phyloP scores from a whole-genome alignment of 2,797 vertebrate species.

The Intellagama lesueurii region DNA sequence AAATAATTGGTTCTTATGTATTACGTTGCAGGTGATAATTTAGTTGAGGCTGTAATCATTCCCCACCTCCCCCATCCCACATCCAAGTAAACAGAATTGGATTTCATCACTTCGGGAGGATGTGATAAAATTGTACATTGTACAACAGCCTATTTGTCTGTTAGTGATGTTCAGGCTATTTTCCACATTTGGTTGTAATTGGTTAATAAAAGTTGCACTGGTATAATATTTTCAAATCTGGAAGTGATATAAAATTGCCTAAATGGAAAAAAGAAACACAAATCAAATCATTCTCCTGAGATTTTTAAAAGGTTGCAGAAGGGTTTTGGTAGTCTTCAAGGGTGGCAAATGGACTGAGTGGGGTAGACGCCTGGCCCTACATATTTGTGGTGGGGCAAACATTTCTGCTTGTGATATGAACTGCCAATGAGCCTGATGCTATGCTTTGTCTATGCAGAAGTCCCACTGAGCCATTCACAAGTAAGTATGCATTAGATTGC shows the following conservation, averaged over 20 bases:
- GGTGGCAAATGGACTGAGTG: too few relatives aligned
- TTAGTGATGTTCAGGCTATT: slow-evolving; percentile 21
- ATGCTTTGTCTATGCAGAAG: background rate
- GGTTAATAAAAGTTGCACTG: slow-evolving; percentile 20
- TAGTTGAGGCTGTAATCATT: background rate
- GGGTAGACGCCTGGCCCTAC: too few relatives aligned
- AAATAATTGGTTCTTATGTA: slow-evolving; percentile 29
- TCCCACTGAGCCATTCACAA: background rate
- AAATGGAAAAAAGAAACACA: background rate
- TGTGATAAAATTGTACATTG: slow-evolving; percentile 6
- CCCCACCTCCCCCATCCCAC: background rate
- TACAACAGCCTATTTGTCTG: background rate
- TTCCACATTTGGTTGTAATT: slow-evolving; percentile 37
- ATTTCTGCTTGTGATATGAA: too few relatives aligned
- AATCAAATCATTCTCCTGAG: background rate
- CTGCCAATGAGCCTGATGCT: background rate
- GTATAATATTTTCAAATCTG: background rate
- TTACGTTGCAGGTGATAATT: slow-evolving; percentile 33
- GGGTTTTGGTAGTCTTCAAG: background rate
- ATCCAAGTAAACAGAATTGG: slow-evolving; percentile 1
- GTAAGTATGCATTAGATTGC: background rate
- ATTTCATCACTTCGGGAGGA: slow-evolving; percentile 21
- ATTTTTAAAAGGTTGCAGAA: background rate
- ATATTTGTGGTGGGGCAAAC: too few relatives aligned
- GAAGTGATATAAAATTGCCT: slow-evolving; percentile 1